Evolutionary conservation across 2,113 vertebrate species (phyloP), one percentile per base, ranked within the genome.

Genomic region (Excalfactoria chinensis): DNA sequence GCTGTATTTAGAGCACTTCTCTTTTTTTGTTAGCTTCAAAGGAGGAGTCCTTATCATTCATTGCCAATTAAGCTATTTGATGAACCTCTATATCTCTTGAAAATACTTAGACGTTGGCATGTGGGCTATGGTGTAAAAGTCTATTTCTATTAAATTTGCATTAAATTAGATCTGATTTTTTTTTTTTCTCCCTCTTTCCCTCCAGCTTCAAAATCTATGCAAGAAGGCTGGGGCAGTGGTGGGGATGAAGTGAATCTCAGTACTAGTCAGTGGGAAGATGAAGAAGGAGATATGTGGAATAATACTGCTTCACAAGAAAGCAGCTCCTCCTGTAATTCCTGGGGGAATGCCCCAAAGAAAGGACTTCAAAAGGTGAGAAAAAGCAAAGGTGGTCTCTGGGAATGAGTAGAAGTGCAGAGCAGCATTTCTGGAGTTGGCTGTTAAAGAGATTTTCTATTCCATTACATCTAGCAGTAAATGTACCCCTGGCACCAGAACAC

Each of bases 171-270:
- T 64, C 49, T 64, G 11, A 28, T 64, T 82, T 76, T 80, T 64
- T 82, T 76, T 80, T n/a, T n/a, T 87, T 83, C 49, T 90, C 6
- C 9, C 48, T 75, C 64, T 16, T 95, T 94, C 60, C 51, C 89
- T 97, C 32, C 81, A 99, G 99, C 98, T 98, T 98, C 99, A 94
- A 99, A 99, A 99, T 98, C 99, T 97, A 99, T 99, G 99, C 99
- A 99, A 99, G 99, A 99, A 97, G 96, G 98, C 98, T 99, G 99
- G 99, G 99, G 99, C 98, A 98, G 97, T 86, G 97, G 98, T 97
- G 98, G 98, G 95, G 99, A 99, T 62, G 99, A 99, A 69, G 96
- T 98, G 84, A 97, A 97, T 97, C 98, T 99, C 96, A 98, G 98
- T 76, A 89, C 97, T 77, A 90, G 97, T 96, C 99, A 99, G 91